A percentile compares a stretch with the other conserved stretches of the same genome.
Evolutionary conservation across 2,797 vertebrate species (phyloP).

Genomic region (Accipiter badius): DNA sequence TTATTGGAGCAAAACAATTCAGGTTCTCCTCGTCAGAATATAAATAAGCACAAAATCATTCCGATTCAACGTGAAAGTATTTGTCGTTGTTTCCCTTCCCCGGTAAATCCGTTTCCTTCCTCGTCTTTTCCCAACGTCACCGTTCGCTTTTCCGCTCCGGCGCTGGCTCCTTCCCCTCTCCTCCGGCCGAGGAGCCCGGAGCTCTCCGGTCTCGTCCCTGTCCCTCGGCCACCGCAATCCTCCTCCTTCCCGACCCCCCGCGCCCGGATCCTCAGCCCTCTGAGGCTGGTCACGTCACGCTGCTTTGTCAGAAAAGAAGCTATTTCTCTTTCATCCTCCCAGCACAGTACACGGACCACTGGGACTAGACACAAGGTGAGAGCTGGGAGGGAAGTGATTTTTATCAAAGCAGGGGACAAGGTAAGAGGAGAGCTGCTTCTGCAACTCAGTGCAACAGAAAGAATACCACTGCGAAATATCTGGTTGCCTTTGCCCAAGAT

Average conservation of each 20-base stretch:
- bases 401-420: not conserved
- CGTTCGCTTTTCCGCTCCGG: not conserved
- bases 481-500: not conserved
- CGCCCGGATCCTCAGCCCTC: not conserved
- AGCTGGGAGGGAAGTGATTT: not conserved
- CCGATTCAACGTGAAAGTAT: not conserved
- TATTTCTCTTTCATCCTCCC: not conserved
- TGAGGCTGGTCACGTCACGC: not conserved
- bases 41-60: constrained; percentile 42
- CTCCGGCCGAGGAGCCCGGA: not conserved
- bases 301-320: not conserved
- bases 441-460: not conserved
- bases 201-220: not conserved
- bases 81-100: not conserved
- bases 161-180: not conserved
- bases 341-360: not conserved
- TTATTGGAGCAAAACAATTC: not conserved
- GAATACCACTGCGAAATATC: not conserved
- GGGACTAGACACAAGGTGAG: not conserved
- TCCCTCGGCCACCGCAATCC: not conserved
- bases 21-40: not conserved
- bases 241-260: not conserved
- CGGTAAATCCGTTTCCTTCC: not conserved
- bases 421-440: not conserved
- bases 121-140: not conserved